Evolutionary conservation across 2,113 vertebrate genomes (phyloP).

Genomic region (Taurulus bubalis): DNA sequence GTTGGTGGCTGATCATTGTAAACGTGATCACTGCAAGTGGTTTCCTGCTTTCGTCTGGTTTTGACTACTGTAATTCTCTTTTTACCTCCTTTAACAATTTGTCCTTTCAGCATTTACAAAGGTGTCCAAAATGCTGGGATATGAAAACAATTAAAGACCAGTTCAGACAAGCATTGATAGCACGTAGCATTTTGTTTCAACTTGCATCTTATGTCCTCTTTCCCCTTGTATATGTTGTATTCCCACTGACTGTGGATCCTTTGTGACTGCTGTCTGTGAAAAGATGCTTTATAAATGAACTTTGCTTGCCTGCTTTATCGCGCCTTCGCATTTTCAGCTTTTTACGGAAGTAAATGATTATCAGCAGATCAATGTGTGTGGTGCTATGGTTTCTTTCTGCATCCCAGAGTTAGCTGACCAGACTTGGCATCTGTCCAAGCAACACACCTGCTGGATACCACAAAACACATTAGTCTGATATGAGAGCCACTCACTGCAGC

Average conservation of each 20-base stretch:
- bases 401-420: slow-evolving; percentile 17
- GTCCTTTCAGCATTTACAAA: no score
- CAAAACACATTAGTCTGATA: slow-evolving; percentile 54
- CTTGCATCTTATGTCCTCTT: background rate
- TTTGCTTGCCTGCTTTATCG: background rate
- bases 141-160: background rate
- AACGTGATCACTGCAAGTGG: no score
- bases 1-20: no score
- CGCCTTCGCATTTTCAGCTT: background rate
- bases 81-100: no score
- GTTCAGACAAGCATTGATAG: background rate
- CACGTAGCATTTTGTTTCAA: background rate
- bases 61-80: no score
- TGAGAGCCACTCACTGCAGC: slow-evolving; percentile 44
- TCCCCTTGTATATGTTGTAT: no score
- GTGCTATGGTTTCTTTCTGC: background rate
- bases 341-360: background rate
- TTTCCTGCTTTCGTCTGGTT: no score
- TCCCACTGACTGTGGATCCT: background rate
- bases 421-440: slow-evolving; percentile 59
- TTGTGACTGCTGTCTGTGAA: background rate
- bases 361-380: background rate
- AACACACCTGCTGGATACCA: slow-evolving; percentile 68
- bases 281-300: background rate
- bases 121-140: background rate